Percentiles rank a stretch among this genome's conserved stretches.
Evolutionary conservation across 2,113 vertebrate genomes (phyloP).

Genomic region (Albula goreensis): DNA sequence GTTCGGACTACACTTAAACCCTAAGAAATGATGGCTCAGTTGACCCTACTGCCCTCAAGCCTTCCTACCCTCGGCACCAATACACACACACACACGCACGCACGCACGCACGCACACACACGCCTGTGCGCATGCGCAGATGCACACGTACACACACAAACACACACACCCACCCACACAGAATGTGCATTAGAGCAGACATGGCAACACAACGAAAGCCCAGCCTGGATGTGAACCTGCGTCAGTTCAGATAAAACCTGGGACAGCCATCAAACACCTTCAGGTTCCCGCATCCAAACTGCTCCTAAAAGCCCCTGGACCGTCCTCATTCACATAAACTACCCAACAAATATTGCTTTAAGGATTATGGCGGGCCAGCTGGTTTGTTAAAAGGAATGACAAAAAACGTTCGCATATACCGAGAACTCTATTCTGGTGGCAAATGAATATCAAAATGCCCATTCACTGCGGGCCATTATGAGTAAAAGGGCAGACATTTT

Average conservation of each 20-base stretch:
- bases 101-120: neutral
- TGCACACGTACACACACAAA: neutral
- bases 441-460: conserved; percentile 46
- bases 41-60: neutral
- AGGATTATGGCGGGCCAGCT: neutral
- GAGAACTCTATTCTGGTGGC: conserved; percentile 48
- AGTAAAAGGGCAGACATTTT: conserved; percentile 57
- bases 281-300: neutral
- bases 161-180: neutral
- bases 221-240: neutral
- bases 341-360: neutral
- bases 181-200: no score
- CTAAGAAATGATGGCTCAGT: neutral
- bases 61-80: neutral
- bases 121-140: no score
- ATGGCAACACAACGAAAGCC: neutral
- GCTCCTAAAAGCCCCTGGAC: neutral
- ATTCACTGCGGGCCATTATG: conserved; percentile 31
- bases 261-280: neutral
- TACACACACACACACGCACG: neutral
- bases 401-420: conserved; percentile 6
- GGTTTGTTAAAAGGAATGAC: neutral
- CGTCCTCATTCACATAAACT: neutral
- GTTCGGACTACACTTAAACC: conserved; percentile 46
- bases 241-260: neutral